Evolutionary conservation across 2,888 invertebrate genomes (phyloP).

Genomic region (Pachymerium ferrugineum): DNA sequence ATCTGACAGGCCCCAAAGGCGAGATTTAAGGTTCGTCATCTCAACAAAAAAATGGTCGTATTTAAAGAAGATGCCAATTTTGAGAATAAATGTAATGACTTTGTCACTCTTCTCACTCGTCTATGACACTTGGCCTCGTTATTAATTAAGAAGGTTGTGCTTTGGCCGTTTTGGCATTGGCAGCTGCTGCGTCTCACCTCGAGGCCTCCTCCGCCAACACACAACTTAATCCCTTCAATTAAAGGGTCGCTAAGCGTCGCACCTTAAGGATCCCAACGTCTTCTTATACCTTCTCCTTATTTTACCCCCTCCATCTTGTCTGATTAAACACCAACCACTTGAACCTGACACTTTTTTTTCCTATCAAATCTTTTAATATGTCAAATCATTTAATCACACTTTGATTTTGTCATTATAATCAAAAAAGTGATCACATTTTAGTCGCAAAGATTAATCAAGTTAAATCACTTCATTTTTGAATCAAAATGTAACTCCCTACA

Average conservation of each 20-base stretch:
- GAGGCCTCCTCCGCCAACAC: constrained; percentile 2
- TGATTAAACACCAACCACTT: background rate
- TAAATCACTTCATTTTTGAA: no score
- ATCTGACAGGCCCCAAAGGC: constrained; percentile 20
- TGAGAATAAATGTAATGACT: no score
- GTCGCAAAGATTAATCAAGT: no score
- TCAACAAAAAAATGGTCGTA: background rate
- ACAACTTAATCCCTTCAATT: constrained; percentile 14
- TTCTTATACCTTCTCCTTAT: background rate
- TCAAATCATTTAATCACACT: no score
- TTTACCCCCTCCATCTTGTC: background rate
- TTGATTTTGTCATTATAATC: no score
- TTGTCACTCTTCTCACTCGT: background rate
- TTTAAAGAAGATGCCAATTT: constrained; percentile 17
- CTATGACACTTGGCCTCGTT: constrained; percentile 18
- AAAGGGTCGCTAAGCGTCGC: constrained; percentile 21
- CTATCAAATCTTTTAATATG: no score
- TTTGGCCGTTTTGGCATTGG: constrained; percentile 17
- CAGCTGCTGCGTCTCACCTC: constrained; percentile 10
- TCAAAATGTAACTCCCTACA: no score
- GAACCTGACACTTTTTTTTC: no score
- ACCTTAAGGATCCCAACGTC: constrained; percentile 2
- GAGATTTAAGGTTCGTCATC: background rate
- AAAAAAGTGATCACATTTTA: no score
- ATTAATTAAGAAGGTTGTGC: constrained; percentile 14